Evolutionary conservation across 2,888 invertebrate genomes (phyloP), one percentile per base, ranked within the genome.

Genomic region (Allolobophora icterica): DNA sequence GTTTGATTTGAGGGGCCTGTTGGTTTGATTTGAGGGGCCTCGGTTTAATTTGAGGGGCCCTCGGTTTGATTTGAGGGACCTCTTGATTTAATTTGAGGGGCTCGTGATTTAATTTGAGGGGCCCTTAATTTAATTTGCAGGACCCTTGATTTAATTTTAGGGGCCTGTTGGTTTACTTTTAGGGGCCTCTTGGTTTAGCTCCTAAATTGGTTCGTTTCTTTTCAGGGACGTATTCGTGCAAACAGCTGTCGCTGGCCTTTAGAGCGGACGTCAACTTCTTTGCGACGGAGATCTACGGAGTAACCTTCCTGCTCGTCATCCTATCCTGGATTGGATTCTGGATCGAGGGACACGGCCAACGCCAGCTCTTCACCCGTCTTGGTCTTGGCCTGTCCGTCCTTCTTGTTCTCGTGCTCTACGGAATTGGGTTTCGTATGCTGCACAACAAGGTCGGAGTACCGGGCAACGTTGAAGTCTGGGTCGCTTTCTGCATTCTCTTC

Each of bases 351-450:
- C 42, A 42, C n/a, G 89, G 24, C 1, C 35, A 87, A 19, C 87
- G 87, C 45, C 42, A 89, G 33, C 19, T 89, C 84, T 35, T 42
- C 58, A n/a, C n/a, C 84, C 71, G 71, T 34, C 89, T 91, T 38
- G 89, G 71, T 35, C 34, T 91, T 24, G 92, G 92, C 35, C 92
- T 92, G 38, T 95, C 52, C 34, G n/a, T 90, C 71, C 52, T 35
- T 34, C 34, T 90, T 6, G 4, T 45, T 6, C 90, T 90, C n/a
- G 90, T 58, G 33, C 35, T n/a, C 35, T 90, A 71, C 45, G 35
- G 35, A 33, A 35, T 87, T 15, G 87, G 87, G 21, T 87, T 87
- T 15, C 52, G 84, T 33, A 24, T 84, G 24, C n/a, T 90, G n/a
- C 30, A 38, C 87, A 38, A 38, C 35, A 38, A 38, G 35, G 15